These are phyloP conservation scores for Echiichthys vipera DNA, from an alignment of 2,797 vertebrate species.

Conservation along the genomic window DNA sequence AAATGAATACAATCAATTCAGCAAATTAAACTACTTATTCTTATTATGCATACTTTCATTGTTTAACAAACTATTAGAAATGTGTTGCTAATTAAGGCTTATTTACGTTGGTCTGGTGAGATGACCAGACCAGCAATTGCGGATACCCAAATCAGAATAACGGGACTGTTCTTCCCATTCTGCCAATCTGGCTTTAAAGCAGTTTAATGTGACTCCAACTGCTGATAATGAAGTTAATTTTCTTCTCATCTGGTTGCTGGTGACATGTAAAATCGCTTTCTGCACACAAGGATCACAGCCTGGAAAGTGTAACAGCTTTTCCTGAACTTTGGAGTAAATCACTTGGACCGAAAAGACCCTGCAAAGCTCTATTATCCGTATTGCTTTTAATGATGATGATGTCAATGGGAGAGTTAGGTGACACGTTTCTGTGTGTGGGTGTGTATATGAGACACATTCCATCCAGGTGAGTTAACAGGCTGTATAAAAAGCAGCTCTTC, in stretches of 20 bases:
- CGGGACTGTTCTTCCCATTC: background rate
- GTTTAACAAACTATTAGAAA: background rate
- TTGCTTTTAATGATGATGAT: constrained; percentile 33
- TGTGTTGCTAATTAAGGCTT: background rate
- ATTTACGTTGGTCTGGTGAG: background rate
- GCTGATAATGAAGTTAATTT: background rate
- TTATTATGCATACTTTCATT: no score
- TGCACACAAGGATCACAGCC: background rate
- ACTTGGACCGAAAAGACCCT: background rate
- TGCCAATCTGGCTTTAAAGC: background rate
- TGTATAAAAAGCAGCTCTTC: constrained; percentile 59
- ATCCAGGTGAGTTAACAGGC: constrained; percentile 69
- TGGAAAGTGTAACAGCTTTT: background rate
- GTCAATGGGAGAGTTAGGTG: constrained; percentile 26
- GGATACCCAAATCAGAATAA: background rate
- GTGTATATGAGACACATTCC: constrained; percentile 61
- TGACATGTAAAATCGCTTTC: background rate
- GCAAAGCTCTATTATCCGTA: constrained; percentile 35
- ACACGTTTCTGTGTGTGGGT: constrained; percentile 10
- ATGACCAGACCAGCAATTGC: background rate
- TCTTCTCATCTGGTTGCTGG: background rate
- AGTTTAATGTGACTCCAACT: background rate
- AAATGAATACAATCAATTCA: background rate
- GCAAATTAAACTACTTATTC: background rate
- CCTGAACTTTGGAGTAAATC: constrained; percentile 12